These are phyloP conservation scores for Labeo calbasu DNA, from an alignment of 2,797 vertebrate genomes.

Conservation along the genomic window DNA sequence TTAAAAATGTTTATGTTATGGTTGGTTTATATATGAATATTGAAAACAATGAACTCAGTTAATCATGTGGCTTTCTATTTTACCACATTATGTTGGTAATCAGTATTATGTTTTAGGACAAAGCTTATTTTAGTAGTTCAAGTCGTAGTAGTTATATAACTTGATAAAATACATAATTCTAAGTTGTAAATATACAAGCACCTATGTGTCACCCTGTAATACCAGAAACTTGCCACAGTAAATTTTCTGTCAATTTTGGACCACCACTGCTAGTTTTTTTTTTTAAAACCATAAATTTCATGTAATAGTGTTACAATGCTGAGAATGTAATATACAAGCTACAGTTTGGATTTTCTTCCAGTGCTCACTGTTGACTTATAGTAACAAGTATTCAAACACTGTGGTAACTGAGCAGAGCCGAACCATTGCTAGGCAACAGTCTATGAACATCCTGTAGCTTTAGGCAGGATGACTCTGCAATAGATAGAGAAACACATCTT, in stretches of 20 bases:
- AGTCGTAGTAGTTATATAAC: neutral
- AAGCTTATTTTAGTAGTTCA: neutral
- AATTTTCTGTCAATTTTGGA: neutral
- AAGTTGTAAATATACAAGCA: neutral
- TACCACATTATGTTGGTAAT: neutral
- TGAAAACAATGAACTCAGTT: too few relatives aligned
- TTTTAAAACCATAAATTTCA: neutral
- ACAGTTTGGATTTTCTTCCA: neutral
- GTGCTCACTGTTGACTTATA: constrained; percentile 11
- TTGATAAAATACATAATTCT: neutral
- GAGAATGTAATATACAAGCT: neutral
- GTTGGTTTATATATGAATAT: neutral
- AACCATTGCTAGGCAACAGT: constrained; percentile 47
- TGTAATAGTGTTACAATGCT: neutral
- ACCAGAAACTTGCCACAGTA: neutral
- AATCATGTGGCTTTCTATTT: neutral
- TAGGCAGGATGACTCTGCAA: constrained; percentile 19
- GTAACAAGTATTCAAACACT: constrained; percentile 3
- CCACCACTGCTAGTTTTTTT: neutral
- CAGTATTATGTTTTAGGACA: neutral
- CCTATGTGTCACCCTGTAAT: neutral
- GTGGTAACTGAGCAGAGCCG: constrained; percentile 24
- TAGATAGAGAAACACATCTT: neutral
- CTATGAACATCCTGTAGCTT: constrained; percentile 15
- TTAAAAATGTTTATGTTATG: too few relatives aligned